These are phyloP conservation scores for Ectemnius lituratus DNA, from an alignment of 2,888 invertebrate species.

Conservation along the genomic window DNA sequence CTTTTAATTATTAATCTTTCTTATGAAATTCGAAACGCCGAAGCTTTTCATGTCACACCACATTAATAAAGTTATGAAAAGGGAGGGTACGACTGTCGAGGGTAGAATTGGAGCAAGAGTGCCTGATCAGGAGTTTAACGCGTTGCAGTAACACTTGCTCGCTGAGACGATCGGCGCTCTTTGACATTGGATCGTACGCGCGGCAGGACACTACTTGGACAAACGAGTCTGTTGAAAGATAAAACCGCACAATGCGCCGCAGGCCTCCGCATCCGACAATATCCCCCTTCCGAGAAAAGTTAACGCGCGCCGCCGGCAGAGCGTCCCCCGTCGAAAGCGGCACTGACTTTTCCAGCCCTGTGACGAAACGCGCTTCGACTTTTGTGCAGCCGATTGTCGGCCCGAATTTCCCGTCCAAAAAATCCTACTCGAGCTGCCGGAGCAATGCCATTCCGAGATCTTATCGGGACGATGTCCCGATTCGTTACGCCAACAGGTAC, in stretches of 20 bases:
- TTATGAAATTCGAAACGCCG: no score
- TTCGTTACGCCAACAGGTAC: not conserved
- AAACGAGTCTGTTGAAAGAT: constrained; percentile 73
- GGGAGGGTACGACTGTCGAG: not conserved
- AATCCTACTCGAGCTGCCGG: no score
- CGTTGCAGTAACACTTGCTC: constrained; percentile 48
- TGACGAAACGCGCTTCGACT: constrained; percentile 32
- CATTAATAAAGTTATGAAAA: not conserved
- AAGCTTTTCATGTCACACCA: no score
- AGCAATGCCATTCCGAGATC: no score
- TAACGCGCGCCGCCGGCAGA: constrained; percentile 3
- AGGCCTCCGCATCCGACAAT: constrained; percentile 55
- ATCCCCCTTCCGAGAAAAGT: constrained; percentile 53
- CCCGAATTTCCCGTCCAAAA: not conserved
- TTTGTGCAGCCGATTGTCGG: constrained; percentile 1
- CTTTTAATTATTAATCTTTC: no score
- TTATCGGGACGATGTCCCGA: not conserved
- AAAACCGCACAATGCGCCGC: constrained; percentile 72
- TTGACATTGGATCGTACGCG: constrained; percentile 52
- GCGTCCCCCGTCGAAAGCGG: constrained; percentile 18
- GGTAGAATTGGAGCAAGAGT: constrained; percentile 40
- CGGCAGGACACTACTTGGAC: constrained; percentile 66
- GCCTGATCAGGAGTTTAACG: constrained; percentile 26
- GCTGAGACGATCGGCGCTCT: constrained; percentile 45
- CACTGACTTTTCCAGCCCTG: constrained; percentile 38